Evolutionary conservation across 2,888 invertebrate genomes (phyloP).

Genomic region (Cacoxenus indagator): DNA sequence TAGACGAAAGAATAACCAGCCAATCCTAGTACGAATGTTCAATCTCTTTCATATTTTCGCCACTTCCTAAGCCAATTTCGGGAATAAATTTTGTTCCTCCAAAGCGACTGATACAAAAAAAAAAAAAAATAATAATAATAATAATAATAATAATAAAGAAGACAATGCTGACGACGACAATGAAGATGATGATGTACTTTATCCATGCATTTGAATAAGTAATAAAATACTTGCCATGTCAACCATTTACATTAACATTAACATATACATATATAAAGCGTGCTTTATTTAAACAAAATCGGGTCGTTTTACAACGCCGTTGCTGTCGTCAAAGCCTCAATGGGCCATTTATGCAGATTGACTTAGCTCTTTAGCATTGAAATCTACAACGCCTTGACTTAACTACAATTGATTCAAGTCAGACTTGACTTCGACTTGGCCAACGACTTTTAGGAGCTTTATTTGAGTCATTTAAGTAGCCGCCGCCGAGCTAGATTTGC

Average conservation of each 20-base stretch:
- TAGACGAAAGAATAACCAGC: too few species aligned
- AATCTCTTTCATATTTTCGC: background rate
- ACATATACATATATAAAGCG: background rate
- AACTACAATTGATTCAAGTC: too few species aligned
- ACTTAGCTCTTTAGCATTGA: background rate
- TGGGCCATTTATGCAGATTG: background rate
- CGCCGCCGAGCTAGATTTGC: background rate
- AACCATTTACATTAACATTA: conserved; percentile 3
- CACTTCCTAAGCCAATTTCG: too few species aligned
- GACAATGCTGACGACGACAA: too few species aligned
- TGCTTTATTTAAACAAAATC: background rate
- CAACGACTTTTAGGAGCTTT: background rate
- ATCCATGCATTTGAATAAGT: conserved; percentile 7
- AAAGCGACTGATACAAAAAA: background rate
- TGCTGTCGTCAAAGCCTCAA: background rate
- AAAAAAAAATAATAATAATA: background rate
- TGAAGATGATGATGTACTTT: too few species aligned
- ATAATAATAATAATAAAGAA: background rate
- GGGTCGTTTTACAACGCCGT: background rate
- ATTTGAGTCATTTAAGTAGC: background rate
- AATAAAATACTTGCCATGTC: conserved; percentile 14
- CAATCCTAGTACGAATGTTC: background rate
- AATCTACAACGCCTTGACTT: background rate
- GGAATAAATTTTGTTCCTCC: background rate
- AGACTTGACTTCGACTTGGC: background rate